Base-by-base conservation (phyloP, 1,140 invertebrate genomes). In the Amyelois transitella region DNA sequence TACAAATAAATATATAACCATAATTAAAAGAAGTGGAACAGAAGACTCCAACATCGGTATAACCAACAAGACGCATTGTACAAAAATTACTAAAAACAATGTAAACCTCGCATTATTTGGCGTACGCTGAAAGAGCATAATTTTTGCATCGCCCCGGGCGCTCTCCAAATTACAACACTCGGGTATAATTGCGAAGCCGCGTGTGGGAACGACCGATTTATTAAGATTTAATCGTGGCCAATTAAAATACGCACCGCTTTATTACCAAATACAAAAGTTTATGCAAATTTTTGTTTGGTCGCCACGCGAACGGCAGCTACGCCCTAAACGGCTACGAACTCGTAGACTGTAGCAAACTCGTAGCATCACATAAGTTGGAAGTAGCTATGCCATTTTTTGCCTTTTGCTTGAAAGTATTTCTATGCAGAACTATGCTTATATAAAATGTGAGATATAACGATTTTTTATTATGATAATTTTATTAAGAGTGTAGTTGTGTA, bases 191-290 rank as follows among this genome's bases (percentile, higher is more conserved):
- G 74, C 75, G 66, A 64, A 55, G 54, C 56, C 67, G 69, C 72
- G 68, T 77, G 74, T 77, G 72, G 72, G 72, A 79, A 82, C 72
- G 64, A 60, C 68, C 78, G 69, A 77, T 78, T 84, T 81, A 84
- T 81, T 81, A 82, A 81, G 77, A 81, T 81, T 81, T 82, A 85
- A 81, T 82, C 72, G 72, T 57, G 47, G 53, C 67, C 75, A 83
- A 85, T 83, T 85, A 81, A 77, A 81, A 84, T 75, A 80, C 74
- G 69, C 72, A 75, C 64, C 68, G 64, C 63, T 61, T 72, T 69
- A 77, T 77, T 74, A 79, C 59, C 51, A 64, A 71, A 72, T 53
- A 74, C 66, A 66, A 74, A 71, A 68, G 50, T 55, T 66, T 71
- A 76, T 69, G 70, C 63, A 70, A 75, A 76, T 75, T 59, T 62